Evolutionary conservation across 1,140 invertebrate species (phyloP).

Genomic region (Brachionus rotundiformis): DNA sequence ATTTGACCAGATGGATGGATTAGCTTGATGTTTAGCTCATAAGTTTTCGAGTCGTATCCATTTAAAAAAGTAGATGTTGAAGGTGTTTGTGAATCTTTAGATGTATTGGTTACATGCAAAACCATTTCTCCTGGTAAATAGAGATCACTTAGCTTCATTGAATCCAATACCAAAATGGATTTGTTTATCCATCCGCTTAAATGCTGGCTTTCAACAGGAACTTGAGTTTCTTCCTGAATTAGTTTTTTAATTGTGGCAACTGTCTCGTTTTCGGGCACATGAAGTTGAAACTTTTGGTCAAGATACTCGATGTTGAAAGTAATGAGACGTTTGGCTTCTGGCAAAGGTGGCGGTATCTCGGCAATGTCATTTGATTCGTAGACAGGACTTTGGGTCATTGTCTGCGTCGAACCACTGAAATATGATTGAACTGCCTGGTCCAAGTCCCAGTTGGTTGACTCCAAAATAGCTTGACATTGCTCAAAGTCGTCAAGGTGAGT

Average conservation of each 20-base stretch:
- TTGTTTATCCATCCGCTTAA: slow-evolving; percentile 38
- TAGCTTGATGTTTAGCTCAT: slow-evolving; percentile 10
- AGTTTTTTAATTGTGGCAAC: slow-evolving; percentile 22
- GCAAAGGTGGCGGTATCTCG: background rate
- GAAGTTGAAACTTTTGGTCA: slow-evolving; percentile 11
- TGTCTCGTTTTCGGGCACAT: slow-evolving; percentile 9
- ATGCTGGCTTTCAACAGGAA: background rate
- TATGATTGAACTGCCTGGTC: slow-evolving; percentile 44
- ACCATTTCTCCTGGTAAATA: slow-evolving; percentile 7
- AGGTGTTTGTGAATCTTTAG: background rate
- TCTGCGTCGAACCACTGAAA: background rate
- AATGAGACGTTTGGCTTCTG: background rate
- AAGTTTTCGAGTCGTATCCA: slow-evolving; percentile 9
- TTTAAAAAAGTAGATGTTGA: background rate
- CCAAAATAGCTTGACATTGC: slow-evolving; percentile 42
- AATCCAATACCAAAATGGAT: background rate
- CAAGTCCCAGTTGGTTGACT: slow-evolving; percentile 38
- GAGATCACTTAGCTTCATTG: slow-evolving; percentile 7
- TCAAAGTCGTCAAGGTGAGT: slow-evolving; percentile 46
- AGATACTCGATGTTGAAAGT: slow-evolving; percentile 37
- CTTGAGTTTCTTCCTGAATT: background rate
- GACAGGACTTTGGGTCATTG: background rate
- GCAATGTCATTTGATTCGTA: background rate
- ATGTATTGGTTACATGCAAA: slow-evolving; percentile 6
- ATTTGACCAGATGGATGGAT: slow-evolving; percentile 20